Percentiles rank a stretch among this genome's conserved stretches.
Conservation (phyloP, 2,797 vertebrate genomes). For the Tolypeutes matacus region DNA sequence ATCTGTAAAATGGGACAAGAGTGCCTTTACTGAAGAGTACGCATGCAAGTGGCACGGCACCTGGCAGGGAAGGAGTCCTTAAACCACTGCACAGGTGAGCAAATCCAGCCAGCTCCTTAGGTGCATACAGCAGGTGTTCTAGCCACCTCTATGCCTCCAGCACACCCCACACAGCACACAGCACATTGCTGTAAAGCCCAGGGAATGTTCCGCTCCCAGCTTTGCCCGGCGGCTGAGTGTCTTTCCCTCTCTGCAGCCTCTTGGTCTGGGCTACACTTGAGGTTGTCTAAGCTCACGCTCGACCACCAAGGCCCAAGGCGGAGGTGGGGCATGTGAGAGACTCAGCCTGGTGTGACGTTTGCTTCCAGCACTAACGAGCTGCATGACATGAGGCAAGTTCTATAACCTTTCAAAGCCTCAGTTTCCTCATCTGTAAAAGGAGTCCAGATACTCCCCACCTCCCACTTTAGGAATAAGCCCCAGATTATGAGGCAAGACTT, state of each 20-base stretch:
- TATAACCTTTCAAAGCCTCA: not conserved
- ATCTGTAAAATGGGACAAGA: too few relatives aligned
- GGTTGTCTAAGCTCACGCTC: not conserved
- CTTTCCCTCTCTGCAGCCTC: not conserved
- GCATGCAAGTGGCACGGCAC: rapidly evolving
- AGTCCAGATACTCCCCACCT: not conserved
- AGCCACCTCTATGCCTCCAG: not conserved
- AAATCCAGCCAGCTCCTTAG: not conserved
- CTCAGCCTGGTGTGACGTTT: not conserved
- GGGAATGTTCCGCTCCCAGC: not conserved
- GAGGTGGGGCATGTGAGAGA: not conserved
- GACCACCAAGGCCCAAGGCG: not conserved
- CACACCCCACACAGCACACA: not conserved
- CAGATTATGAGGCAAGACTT: not conserved
- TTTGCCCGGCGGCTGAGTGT: not conserved
- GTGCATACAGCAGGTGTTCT: not conserved
- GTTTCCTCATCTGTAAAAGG: not conserved
- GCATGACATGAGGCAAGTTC: not conserved
- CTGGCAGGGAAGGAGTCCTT: not conserved
- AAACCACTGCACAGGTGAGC: not conserved
- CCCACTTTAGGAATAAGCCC: not conserved
- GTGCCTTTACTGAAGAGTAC: not conserved
- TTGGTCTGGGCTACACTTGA: not conserved
- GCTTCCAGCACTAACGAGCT: not conserved
- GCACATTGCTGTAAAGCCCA: not conserved